phyloP scores from a whole-genome alignment of 2,113 vertebrate species.

The Caranx melampygus region DNA sequence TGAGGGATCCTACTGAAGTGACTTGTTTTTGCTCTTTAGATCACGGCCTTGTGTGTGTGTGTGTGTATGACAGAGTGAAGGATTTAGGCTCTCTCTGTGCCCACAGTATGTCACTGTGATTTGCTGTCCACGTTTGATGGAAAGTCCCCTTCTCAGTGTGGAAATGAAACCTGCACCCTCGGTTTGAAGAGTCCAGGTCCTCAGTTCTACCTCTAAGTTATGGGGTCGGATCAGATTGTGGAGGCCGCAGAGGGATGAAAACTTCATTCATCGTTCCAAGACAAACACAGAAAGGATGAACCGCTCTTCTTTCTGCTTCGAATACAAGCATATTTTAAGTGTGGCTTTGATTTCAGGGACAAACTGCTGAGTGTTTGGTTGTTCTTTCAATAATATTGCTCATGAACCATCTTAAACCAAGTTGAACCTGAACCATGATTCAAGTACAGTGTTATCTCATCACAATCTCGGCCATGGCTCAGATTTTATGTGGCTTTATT shows the following conservation, averaged over 20 bases:
- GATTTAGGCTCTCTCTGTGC: conserved; percentile 3
- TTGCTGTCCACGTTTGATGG: conserved; percentile 8
- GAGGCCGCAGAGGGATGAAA: not conserved
- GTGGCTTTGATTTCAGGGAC: not conserved
- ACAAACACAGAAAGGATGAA: not conserved
- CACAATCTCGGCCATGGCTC: not conserved
- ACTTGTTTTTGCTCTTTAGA: not conserved
- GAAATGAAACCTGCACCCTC: conserved; percentile 15
- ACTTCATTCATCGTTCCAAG: not conserved
- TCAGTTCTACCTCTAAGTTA: conserved; percentile 1
- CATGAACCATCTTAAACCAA: not conserved
- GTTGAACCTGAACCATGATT: not conserved
- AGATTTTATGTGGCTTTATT: not conserved
- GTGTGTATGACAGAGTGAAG: not conserved
- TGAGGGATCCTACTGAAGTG: not conserved
- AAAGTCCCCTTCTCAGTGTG: not conserved
- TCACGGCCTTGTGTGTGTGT: not conserved
- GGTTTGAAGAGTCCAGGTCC: not conserved
- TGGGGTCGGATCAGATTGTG: not conserved
- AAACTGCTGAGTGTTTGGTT: not conserved
- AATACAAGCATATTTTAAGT: not conserved
- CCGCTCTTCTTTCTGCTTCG: not conserved
- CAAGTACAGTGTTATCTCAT: not conserved
- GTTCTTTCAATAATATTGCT: not conserved
- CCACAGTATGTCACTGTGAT: conserved; percentile 19